Evolutionary conservation across 2,888 invertebrate species (phyloP).

Genomic region (Ypsolopha scabrella): DNA sequence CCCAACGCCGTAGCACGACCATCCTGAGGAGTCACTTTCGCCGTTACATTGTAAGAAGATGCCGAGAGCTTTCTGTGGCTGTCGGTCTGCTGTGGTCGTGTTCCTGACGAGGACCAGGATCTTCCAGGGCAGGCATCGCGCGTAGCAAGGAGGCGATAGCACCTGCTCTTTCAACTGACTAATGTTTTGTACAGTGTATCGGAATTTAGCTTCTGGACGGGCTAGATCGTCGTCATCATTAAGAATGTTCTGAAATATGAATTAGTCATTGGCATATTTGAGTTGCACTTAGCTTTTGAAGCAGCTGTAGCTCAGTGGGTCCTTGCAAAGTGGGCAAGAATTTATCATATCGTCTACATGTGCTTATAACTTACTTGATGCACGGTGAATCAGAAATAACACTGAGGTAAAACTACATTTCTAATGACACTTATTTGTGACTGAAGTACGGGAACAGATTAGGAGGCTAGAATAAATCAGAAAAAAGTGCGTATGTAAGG

Average conservation of each 20-base stretch:
- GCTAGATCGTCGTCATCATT: constrained; percentile 82
- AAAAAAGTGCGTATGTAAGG: too few species aligned
- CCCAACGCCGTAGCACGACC: constrained; percentile 97
- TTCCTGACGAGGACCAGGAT: constrained; percentile 93
- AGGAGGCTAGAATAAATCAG: too few species aligned
- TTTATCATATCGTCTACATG: too few species aligned
- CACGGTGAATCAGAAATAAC: too few species aligned
- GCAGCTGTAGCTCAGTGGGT: too few species aligned
- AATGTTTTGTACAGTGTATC: constrained; percentile 87
- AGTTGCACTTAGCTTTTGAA: too few species aligned
- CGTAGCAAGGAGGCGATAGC: constrained; percentile 90
- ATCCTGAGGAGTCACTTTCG: constrained; percentile 94
- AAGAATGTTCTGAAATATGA: constrained; percentile 42
- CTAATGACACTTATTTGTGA: too few species aligned
- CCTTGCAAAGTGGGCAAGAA: too few species aligned
- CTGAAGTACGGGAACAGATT: too few species aligned
- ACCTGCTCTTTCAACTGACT: constrained; percentile 86
- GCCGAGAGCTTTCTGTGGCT: constrained; percentile 79
- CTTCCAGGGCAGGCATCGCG: constrained; percentile 98
- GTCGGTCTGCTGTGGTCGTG: constrained; percentile 80
- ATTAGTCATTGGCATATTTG: too few species aligned
- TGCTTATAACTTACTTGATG: too few species aligned
- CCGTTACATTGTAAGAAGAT: constrained; percentile 96
- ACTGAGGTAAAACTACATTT: too few species aligned
- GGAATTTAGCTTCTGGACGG: constrained; percentile 93